Evolutionary conservation across 2,113 vertebrate genomes (phyloP), one percentile per base, ranked within the genome.

Genomic region (Tachysurus fulvidraco): DNA sequence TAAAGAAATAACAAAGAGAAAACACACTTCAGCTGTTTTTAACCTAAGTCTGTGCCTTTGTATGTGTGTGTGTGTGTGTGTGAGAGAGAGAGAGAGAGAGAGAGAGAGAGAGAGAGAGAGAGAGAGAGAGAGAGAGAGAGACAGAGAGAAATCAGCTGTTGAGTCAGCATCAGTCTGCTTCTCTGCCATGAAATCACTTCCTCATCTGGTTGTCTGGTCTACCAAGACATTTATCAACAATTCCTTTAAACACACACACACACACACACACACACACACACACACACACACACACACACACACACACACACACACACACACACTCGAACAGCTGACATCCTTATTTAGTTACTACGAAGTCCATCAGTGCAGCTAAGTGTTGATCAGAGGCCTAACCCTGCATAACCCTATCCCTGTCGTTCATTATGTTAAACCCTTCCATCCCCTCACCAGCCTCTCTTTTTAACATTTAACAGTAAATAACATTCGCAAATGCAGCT

Each of bases 131-230:
- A 36, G 36, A 36, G 57, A 50, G 41, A 50, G 59, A 65, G 57
- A 57, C 16, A 36, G 44, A n/a, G 65, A 84, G 13, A 84, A 36
- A 54, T 83, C 55, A 67, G 2, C n/a, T 77, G 74, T 67, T 88
- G 87, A 90, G 46, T 90, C 87, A 88, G 84, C 89, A 14, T 44
- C 84, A 44, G 80, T 54, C 76, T 80, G 76, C n/a, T 81, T 85
- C 77, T 84, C 28, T 59, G 23, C 85, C 65, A 85, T 88, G 71
- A 89, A 81, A 41, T 90, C 65, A 88, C 81, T 88, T 90, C 87
- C 89, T 84, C 74, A 71, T 74, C 46, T 50, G 55, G 36, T 71
- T 55, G 71, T 57, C 60, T 54, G 78, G 44, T 36, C 50, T 60
- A 57, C 83, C 64, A 71, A 78, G 50, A 74, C 55, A 64, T 82